These are phyloP conservation scores for Nephotettix cincticeps DNA, from an alignment of 1,140 invertebrate species.

Conservation along the genomic window DNA sequence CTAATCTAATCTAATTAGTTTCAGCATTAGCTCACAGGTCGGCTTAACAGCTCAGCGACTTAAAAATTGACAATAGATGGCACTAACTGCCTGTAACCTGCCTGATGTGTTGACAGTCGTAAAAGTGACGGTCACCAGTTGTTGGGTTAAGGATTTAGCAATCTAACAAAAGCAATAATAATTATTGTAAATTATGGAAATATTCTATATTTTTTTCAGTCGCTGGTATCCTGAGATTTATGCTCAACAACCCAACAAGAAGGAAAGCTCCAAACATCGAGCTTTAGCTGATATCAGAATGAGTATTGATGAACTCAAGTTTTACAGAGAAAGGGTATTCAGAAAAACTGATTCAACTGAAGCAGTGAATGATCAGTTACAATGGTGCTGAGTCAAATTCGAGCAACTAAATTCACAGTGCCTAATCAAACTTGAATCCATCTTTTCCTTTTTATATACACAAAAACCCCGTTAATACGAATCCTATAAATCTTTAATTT, in stretches of 20 bases:
- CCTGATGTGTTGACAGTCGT: too few relatives aligned
- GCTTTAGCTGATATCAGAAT: constrained; percentile 82
- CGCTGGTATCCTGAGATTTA: constrained; percentile 41
- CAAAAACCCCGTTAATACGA: not conserved
- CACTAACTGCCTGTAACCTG: too few relatives aligned
- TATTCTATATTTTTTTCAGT: constrained; percentile 46
- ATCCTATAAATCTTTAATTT: not conserved
- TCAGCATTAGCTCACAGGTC: too few relatives aligned
- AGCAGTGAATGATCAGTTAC: not conserved
- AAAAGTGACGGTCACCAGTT: too few relatives aligned
- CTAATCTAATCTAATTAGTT: too few relatives aligned
- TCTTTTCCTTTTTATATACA: not conserved
- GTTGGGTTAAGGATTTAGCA: too few relatives aligned
- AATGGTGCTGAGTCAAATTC: not conserved
- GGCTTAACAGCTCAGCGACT: too few relatives aligned
- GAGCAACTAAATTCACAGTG: not conserved
- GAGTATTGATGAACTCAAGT: constrained; percentile 79
- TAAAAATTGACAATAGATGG: too few relatives aligned
- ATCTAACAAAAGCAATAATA: too few relatives aligned
- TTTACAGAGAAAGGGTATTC: constrained; percentile 64
- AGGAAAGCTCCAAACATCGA: constrained; percentile 68
- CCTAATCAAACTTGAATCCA: not conserved
- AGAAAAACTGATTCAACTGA: constrained; percentile 36
- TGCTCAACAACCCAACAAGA: constrained; percentile 46
- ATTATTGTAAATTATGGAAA: too few relatives aligned